Base-by-base conservation (phyloP, 2,113 vertebrate species). In the Leucosticte australis region DNA sequence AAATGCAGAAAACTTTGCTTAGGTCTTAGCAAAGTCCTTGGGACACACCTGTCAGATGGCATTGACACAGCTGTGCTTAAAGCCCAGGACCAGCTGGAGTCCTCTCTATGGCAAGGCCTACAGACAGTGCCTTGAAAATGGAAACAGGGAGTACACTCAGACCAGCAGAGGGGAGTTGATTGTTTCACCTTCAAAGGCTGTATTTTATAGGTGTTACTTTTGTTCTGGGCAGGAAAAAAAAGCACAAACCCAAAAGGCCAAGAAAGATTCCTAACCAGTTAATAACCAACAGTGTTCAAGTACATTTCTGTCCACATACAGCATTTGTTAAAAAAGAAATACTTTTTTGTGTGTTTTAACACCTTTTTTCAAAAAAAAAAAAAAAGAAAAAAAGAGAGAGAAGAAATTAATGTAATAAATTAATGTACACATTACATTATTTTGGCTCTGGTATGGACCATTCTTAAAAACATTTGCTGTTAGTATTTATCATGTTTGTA, bases 221-320 rank as follows among this genome's bases (percentile, higher is more conserved):
- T 86, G 83, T 88, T 91, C 78, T 90, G 91, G 90, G 63, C 90
- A 97, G 74, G 83, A 41, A 65, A 85, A 50, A 90, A 92, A 93
- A 26, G 35, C 5, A 1, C 41, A 90, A 93, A 90, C 37, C 31
- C 83, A 83, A 94, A 91, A 86, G 52, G 39, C 46, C 91, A 94
- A 87, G 91, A 93, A 96, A 91, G 69, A 90, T 94, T 96, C 96
- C 90, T 97, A 97, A 67, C 62, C 73, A 83, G 79, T 84, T 31
- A 78, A 88, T 93, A 95, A 93, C 95, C 94, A 92, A 91, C 94
- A 96, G 82, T 28, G 76, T 97, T 97, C 90, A 96, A 96, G 86
- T 96, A 97, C 96, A 97, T 96, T 97, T 97, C 95, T 92, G 82
- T 95, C 90, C 82, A 97, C 87, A 60, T 97, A 97, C 96, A 97